Percentiles rank a stretch among this genome's conserved stretches.
phyloP scores from a whole-genome alignment of 37 sponge, comb jelly and placozoan genomes.

The Spongilla lacustris region DNA sequence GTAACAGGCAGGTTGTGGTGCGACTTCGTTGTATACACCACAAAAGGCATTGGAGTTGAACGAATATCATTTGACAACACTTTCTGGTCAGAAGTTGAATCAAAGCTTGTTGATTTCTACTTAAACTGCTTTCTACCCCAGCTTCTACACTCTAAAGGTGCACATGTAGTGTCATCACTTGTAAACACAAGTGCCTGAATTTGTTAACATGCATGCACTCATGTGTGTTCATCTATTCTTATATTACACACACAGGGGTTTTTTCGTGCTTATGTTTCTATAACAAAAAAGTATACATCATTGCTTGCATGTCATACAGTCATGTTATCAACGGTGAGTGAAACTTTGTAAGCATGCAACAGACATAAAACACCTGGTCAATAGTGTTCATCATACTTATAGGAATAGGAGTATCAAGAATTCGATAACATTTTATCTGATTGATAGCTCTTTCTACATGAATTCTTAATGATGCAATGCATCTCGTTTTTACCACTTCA shows the following conservation, averaged over 20 bases:
- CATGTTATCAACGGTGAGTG: constrained; percentile 15
- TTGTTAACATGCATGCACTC: neutral
- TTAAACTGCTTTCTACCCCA: constrained; percentile 37
- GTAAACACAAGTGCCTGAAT: no score
- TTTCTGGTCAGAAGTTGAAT: constrained; percentile 19
- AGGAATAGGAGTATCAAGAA: constrained; percentile 54
- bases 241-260: neutral
- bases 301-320: no score
- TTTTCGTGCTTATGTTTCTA: neutral
- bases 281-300: neutral
- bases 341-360: constrained; percentile 58
- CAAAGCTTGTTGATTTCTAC: constrained; percentile 33
- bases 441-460: constrained; percentile 68
- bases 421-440: constrained; percentile 56
- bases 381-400: constrained; percentile 17
- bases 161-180: neutral
- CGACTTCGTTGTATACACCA: constrained; percentile 50
- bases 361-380: constrained; percentile 51
- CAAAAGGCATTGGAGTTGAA: constrained; percentile 41
- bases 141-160: neutral
- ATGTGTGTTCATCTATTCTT: constrained; percentile 31
- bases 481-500: constrained; percentile 43
- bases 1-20: constrained; percentile 38
- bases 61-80: constrained; percentile 26
- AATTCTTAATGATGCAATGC: constrained; percentile 63